Conservation (phyloP, 30 jellyfish, hydroid and myxozoan species). For the Aurelia aurita complex sp. Pacific region DNA sequence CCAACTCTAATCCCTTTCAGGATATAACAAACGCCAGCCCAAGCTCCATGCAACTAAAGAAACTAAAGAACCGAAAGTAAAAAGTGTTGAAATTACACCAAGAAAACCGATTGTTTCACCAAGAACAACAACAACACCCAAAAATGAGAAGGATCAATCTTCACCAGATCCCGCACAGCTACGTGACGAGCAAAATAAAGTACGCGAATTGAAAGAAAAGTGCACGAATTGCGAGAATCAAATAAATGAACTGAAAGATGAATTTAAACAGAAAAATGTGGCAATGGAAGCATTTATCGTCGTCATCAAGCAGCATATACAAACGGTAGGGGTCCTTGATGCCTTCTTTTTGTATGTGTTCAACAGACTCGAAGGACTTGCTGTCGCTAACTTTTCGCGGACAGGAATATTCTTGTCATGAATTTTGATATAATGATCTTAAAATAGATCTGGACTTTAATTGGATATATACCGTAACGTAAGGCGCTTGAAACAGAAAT, state of each 20-base stretch:
- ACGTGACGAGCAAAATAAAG: constrained; percentile 24
- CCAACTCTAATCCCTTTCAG: neutral
- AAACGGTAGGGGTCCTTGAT: constrained; percentile 41
- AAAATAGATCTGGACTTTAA: too few species aligned
- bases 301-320: constrained; percentile 65
- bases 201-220: constrained; percentile 38
- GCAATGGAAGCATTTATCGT: constrained; percentile 83
- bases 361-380: too few species aligned
- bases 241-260: constrained; percentile 25
- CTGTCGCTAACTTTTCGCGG: too few species aligned
- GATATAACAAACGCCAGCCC: neutral
- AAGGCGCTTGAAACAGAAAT: too few species aligned
- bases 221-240: constrained; percentile 57
- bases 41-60: neutral
- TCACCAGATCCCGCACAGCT: constrained; percentile 19
- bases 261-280: constrained; percentile 29
- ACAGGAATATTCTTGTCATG: too few species aligned
- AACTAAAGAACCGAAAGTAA: neutral
- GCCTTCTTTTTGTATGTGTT: too few species aligned
- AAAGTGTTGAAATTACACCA: constrained; percentile 4
- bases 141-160: constrained; percentile 10
- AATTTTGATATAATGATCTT: too few species aligned
- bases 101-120: neutral
- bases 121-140: constrained; percentile 4
- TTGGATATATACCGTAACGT: too few species aligned